Evolutionary conservation across 64 coral and sea anemone species (phyloP).

Genomic region (Montipora cactus): DNA sequence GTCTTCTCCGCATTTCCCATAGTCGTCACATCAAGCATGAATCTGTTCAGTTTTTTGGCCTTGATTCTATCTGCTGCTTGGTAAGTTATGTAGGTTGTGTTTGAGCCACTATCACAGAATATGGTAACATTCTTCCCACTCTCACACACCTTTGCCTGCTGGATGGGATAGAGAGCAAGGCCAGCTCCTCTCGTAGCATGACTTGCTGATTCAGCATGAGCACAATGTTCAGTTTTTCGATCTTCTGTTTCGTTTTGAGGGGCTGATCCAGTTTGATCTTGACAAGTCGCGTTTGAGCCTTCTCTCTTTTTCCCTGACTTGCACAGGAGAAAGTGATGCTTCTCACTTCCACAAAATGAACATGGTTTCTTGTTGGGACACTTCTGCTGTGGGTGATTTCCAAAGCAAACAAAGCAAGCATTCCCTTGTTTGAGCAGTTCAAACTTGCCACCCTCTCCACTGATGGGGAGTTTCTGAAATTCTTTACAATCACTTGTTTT

Average conservation of each 20-base stretch:
- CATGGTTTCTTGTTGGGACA: slow-evolving; percentile 68
- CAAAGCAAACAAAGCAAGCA: slow-evolving; percentile 79
- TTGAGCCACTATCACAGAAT: slow-evolving; percentile 58
- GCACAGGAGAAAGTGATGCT: slow-evolving; percentile 68
- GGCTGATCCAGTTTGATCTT: slow-evolving; percentile 1
- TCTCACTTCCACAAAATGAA: slow-evolving; percentile 55
- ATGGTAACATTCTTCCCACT: slow-evolving; percentile 62
- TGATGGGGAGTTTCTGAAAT: slow-evolving; percentile 72
- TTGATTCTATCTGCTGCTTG: slow-evolving; percentile 63
- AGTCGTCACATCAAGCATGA: slow-evolving; percentile 64
- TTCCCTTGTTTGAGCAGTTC: slow-evolving; percentile 77
- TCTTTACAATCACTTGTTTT: slow-evolving; percentile 72
- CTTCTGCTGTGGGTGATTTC: slow-evolving; percentile 60
- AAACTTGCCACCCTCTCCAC: slow-evolving; percentile 53
- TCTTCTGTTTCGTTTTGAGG: neutral
- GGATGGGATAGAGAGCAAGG: slow-evolving; percentile 73
- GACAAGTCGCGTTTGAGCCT: slow-evolving; percentile 1
- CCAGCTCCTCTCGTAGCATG: slow-evolving; percentile 33
- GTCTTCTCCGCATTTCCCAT: slow-evolving; percentile 68
- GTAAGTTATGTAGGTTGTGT: slow-evolving; percentile 51
- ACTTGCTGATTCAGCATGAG: slow-evolving; percentile 42
- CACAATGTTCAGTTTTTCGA: slow-evolving; percentile 1
- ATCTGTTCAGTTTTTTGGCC: slow-evolving; percentile 31
- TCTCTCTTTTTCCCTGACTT: slow-evolving; percentile 38
- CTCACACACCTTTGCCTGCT: slow-evolving; percentile 57